Evolutionary conservation across 53 echinoderm and acorn worm species (phyloP), one percentile per base, ranked within the genome.

Genomic region (Glandiceps talaboti): DNA sequence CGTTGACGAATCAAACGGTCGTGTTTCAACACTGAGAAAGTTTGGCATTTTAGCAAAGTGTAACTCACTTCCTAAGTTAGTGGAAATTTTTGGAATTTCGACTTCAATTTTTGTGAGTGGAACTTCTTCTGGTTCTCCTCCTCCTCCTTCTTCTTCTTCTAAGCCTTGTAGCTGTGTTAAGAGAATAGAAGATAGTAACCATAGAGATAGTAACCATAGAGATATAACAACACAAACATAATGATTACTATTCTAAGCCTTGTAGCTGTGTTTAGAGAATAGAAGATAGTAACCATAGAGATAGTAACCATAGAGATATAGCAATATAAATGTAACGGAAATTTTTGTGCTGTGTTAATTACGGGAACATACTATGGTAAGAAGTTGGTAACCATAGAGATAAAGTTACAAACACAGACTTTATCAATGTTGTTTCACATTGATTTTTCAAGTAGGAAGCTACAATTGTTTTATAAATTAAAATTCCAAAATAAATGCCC

Each of bases 1-100:
- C 75, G 88, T 93, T 78, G 85, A 86, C 30, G 91, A 87, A 79
- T 97, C 97, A 88, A 97, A 97, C 14, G 97, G 97, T 33, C 97
- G 90, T 28, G 97, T 93, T 74, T 97, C 97, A 0, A 97, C 97
- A 89, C 97, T 97, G 79, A 97, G 89, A 79, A 97, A 97, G 84
- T 97, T 97, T 6, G 97, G 97, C 75, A 97, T 83, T 81, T 97
- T 97, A 72, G 88, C 97, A 89, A 97, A 97, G 82, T 97, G 97
- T 30, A 87, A 87, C 32, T 97, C 97, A 14, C 92, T 92, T 74
- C 97, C 97, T 26, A 97, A 88, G 27, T 97, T 91, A 1, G 92
- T 86, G 12, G 83, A 80, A 33, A 97, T 81, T 27, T 93, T 93
- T 28, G 97, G 97, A 1, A 97, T 81, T 78, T 93, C 93, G 30